phyloP scores from a whole-genome alignment of 1,140 invertebrate species.

The Dermatophagoides farinae region DNA sequence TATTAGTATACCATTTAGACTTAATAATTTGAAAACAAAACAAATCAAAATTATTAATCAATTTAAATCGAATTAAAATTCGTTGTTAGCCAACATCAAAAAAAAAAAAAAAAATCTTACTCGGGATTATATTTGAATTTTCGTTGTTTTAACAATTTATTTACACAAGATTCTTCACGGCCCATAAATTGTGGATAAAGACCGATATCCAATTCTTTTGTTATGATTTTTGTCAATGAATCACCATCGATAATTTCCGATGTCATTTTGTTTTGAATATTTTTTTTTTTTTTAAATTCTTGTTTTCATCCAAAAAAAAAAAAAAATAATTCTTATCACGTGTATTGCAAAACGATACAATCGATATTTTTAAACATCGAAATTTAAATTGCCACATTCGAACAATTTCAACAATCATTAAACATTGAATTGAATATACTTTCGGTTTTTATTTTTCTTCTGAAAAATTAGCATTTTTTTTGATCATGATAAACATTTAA shows the following conservation, averaged over 20 bases:
- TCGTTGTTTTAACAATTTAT: not conserved
- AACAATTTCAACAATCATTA: too few relatives aligned
- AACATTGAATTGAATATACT: not conserved
- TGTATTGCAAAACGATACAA: not conserved
- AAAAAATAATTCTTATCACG: not conserved
- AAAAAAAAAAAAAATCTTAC: too few relatives aligned
- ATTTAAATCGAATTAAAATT: not conserved
- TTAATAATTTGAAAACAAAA: not conserved
- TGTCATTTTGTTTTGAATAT: not conserved
- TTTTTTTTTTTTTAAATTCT: not conserved
- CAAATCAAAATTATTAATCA: not conserved
- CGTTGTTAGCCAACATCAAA: not conserved
- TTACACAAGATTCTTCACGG: not conserved
- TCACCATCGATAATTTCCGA: not conserved
- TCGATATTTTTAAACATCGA: not conserved
- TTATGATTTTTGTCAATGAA: not conserved
- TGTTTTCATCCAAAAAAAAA: not conserved
- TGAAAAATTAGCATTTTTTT: not conserved
- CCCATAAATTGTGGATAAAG: conserved; percentile 8
- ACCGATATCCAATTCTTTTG: conserved; percentile 1
- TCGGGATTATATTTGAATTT: conserved; percentile 12
- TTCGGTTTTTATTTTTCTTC: not conserved
- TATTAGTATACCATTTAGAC: conserved; percentile 7
- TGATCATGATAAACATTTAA: not conserved
- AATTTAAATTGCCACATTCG: too few relatives aligned